Percentiles rank a stretch among this genome's conserved stretches.
phyloP scores from a whole-genome alignment of 2,888 invertebrate species.

The Rhopalosiphum nymphaeae region DNA sequence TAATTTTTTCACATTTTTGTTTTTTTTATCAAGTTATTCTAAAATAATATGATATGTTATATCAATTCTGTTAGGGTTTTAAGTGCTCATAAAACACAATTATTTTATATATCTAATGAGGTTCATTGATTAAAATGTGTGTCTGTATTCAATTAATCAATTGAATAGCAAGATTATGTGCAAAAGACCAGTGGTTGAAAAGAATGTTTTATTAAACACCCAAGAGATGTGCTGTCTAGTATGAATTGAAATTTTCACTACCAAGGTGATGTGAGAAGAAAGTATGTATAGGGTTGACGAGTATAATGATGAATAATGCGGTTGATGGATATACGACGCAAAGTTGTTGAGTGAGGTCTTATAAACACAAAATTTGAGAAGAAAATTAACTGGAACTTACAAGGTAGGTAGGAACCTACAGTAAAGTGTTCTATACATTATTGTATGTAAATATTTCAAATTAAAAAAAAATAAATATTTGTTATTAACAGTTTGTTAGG shows the following conservation, averaged over 20 bases:
- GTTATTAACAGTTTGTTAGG: background rate
- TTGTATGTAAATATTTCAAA: background rate
- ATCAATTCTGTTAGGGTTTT: background rate
- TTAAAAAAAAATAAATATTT: background rate
- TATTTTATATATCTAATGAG: background rate
- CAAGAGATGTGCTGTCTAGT: constrained; percentile 10
- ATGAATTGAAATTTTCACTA: constrained; percentile 47
- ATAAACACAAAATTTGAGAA: background rate
- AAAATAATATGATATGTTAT: background rate
- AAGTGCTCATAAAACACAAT: background rate
- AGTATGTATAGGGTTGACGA: constrained; percentile 30
- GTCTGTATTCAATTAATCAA: constrained; percentile 4
- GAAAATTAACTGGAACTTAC: constrained; percentile 21
- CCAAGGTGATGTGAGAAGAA: background rate
- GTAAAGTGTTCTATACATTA: background rate
- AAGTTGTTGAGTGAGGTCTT: constrained; percentile 49
- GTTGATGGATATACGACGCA: constrained; percentile 41
- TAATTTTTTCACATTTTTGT: background rate
- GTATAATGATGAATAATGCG: constrained; percentile 59
- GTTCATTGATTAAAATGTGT: background rate
- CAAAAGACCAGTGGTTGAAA: background rate
- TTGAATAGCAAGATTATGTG: background rate
- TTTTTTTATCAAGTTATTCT: background rate
- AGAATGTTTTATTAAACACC: constrained; percentile 58
- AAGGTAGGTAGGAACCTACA: too few relatives aligned